Evolutionary conservation across 2,797 vertebrate species (phyloP).

Genomic region (Tympanoctomys barrerae): DNA sequence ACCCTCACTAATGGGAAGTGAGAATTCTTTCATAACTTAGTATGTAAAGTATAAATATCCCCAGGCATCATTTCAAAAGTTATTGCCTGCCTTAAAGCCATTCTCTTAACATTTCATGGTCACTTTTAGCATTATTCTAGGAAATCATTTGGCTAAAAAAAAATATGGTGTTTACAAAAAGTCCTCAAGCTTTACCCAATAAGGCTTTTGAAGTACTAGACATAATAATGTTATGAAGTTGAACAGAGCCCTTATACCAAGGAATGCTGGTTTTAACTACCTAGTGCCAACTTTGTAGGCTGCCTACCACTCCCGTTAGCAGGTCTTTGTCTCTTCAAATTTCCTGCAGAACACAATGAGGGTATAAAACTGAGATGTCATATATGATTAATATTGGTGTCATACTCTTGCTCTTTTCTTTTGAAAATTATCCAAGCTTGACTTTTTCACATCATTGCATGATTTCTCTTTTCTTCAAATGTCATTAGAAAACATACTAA

Average conservation of each 20-base stretch:
- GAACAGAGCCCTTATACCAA: neutral
- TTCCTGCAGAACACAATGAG: neutral
- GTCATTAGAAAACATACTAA: neutral
- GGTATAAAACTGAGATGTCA: neutral
- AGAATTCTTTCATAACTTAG: constrained; percentile 18
- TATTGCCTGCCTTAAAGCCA: constrained; percentile 43
- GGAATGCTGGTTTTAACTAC: constrained; percentile 47
- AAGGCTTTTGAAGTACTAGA: constrained; percentile 50
- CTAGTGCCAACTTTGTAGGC: neutral
- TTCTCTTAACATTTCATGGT: constrained; percentile 53
- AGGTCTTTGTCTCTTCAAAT: neutral
- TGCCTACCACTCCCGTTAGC: neutral
- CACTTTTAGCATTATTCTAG: constrained; percentile 66
- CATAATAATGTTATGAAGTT: constrained; percentile 35
- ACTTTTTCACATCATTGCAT: neutral
- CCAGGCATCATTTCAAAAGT: constrained; percentile 35
- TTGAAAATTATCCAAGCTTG: neutral
- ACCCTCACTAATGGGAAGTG: neutral
- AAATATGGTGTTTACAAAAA: constrained; percentile 68
- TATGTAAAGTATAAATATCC: constrained; percentile 56
- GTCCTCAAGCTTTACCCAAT: constrained; percentile 54
- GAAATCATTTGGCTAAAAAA: constrained; percentile 51
- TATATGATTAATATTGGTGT: neutral
- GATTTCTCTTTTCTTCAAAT: neutral
- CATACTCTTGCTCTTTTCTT: neutral